A percentile compares a stretch with the other conserved stretches of the same genome.
Conservation (phyloP, 2,888 invertebrate species). For the Caenorhabditis sulstoni region DNA sequence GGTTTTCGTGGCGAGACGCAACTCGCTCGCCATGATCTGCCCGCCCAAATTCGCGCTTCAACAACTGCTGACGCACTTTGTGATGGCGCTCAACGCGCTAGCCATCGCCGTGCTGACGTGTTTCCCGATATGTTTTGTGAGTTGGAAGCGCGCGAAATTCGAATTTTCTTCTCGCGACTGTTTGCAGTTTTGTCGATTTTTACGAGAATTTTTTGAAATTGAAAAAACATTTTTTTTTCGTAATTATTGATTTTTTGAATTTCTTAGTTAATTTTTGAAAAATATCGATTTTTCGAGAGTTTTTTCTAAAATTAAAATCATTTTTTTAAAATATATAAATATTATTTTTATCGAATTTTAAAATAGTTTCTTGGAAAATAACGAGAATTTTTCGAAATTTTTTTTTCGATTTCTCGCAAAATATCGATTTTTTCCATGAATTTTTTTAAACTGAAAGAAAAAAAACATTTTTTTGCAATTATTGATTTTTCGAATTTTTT, state of each 20-base stretch:
- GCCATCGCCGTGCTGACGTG: not conserved
- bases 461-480: not conserved
- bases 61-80: constrained; percentile 18
- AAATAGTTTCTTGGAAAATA: not conserved
- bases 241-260: not conserved
- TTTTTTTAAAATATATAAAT: not conserved
- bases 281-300: not conserved
- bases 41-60: constrained; percentile 26
- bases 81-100: constrained; percentile 2
- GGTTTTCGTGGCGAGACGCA: not conserved
- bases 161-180: no score
- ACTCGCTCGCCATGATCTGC: constrained; percentile 4
- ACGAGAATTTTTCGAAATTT: not conserved
- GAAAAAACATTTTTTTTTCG: not conserved
- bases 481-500: not conserved
- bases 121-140: no score
- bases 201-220: no score
- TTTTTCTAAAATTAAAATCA: not conserved
- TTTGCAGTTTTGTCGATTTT: no score
- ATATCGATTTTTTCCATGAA: no score
- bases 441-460: no score
- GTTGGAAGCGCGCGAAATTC: no score
- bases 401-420: no score
- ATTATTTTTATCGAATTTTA: no score
- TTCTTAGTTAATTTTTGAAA: not conserved